phyloP scores from a whole-genome alignment of 2,797 vertebrate species.

The Esox lucius region DNA sequence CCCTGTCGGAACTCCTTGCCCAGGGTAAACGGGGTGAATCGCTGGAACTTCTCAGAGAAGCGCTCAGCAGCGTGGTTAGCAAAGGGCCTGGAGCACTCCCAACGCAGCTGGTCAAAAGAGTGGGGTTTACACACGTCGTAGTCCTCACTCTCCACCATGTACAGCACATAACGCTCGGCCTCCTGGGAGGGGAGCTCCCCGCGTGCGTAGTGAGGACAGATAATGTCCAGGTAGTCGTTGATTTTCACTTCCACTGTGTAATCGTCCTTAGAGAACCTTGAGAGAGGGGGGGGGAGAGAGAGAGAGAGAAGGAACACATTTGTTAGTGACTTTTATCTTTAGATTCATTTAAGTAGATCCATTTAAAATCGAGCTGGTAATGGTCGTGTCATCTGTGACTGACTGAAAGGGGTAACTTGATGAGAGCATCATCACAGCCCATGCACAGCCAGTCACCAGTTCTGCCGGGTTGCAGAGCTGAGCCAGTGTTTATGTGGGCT shows the following conservation, averaged over 20 bases:
- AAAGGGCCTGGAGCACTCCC: conserved; percentile 89
- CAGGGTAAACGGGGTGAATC: conserved; percentile 91
- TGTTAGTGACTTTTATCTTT: not conserved
- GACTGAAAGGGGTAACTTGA: not conserved
- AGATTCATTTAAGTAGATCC: not conserved
- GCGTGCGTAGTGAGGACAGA: conserved; percentile 90
- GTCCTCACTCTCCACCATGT: conserved; percentile 89
- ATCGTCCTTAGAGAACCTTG: conserved; percentile 82
- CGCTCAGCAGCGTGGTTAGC: conserved; percentile 87
- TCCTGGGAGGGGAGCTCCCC: conserved; percentile 65
- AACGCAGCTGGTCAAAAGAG: conserved; percentile 90
- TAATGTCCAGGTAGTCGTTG: conserved; percentile 93
- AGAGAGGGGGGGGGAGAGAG: conserved; percentile 6
- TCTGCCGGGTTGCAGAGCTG: not conserved
- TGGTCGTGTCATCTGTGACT: conserved; percentile 9
- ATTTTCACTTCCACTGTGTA: conserved; percentile 83
- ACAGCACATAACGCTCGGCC: conserved; percentile 90
- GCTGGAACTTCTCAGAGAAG: conserved; percentile 95
- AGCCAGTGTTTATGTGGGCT: not conserved
- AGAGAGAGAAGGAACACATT: not conserved
- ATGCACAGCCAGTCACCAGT: not conserved
- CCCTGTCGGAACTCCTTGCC: conserved; percentile 93
- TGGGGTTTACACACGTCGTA: conserved; percentile 83
- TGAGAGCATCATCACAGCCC: not conserved
- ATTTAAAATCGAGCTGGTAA: not conserved